A percentile compares a stretch with the other conserved stretches of the same genome.
phyloP scores from a whole-genome alignment of 2,888 invertebrate species.

The Teleiodes luculella region DNA sequence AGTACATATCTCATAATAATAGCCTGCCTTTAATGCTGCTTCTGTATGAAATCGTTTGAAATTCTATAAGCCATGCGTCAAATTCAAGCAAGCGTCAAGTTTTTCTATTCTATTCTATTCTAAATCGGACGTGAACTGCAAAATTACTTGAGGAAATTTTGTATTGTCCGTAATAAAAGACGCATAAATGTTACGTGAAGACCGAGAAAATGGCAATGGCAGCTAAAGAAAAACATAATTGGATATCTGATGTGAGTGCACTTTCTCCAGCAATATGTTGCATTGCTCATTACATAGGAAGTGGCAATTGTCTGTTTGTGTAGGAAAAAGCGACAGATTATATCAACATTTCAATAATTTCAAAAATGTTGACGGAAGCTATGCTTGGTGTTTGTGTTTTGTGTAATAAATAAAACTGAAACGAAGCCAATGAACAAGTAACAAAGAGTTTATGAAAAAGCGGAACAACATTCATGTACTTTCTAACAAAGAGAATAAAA shows the following conservation, averaged over 20 bases:
- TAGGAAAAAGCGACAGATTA: not conserved
- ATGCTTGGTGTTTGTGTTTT: not conserved
- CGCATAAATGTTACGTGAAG: slow-evolving; percentile 36
- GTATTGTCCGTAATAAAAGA: slow-evolving; percentile 27
- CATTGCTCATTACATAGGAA: slow-evolving; percentile 13
- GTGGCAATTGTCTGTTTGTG: not conserved
- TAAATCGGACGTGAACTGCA: slow-evolving; percentile 29
- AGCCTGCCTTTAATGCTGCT: no score
- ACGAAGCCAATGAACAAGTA: not conserved
- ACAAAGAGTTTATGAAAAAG: slow-evolving; percentile 5
- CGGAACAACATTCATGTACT: slow-evolving; percentile 29
- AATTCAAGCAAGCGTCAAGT: no score
- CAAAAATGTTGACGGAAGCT: not conserved
- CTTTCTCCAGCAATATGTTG: slow-evolving; percentile 46
- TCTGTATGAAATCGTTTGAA: no score
- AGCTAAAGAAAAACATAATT: slow-evolving; percentile 49
- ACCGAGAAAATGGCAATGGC: slow-evolving; percentile 30
- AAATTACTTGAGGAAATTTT: slow-evolving; percentile 28
- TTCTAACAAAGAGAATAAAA: slow-evolving; percentile 49
- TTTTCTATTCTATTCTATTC: slow-evolving; percentile 14
- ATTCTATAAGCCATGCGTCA: no score
- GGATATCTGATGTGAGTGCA: slow-evolving; percentile 39
- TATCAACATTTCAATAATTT: no score
- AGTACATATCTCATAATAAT: no score
- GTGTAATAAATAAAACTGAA: not conserved